Conservation (phyloP, 2,797 vertebrate species). For the Acestrorhynchus altus region DNA sequence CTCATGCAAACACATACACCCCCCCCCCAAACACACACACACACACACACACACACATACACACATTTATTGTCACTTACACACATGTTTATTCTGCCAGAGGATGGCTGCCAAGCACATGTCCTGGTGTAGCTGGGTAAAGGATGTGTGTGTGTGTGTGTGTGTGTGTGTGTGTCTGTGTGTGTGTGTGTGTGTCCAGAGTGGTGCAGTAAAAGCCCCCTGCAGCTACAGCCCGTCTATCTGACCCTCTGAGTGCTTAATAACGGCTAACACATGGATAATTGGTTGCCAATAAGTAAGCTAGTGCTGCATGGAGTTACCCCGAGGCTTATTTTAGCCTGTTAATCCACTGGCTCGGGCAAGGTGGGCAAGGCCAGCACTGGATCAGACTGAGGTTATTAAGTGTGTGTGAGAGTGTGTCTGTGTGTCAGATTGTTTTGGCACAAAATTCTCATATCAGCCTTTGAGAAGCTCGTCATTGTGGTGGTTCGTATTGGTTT, state of each 20-base stretch:
- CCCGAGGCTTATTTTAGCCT: slow-evolving; percentile 52
- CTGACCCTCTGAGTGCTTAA: slow-evolving; percentile 58
- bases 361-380: slow-evolving; percentile 26
- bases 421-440: not conserved
- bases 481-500: not conserved
- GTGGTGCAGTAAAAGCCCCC: slow-evolving; percentile 50
- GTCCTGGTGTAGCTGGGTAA: slow-evolving; percentile 52
- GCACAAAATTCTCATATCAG: not conserved
- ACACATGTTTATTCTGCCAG: slow-evolving; percentile 31
- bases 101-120: slow-evolving; percentile 40
- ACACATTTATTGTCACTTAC: not conserved
- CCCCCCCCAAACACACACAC: slow-evolving; percentile 3
- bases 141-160: slow-evolving; percentile 52
- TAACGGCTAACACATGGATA: slow-evolving; percentile 48
- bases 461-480: not conserved
- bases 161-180: slow-evolving; percentile 48
- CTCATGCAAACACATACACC: too few relatives aligned
- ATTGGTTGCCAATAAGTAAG: slow-evolving; percentile 57
- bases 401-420: not conserved
- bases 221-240: slow-evolving; percentile 31
- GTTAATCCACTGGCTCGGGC: slow-evolving; percentile 40
- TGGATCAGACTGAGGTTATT: slow-evolving; percentile 19
- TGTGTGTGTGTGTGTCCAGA: slow-evolving; percentile 52
- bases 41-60: slow-evolving; percentile 1
- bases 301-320: slow-evolving; percentile 29